Conservation (phyloP, 2,113 vertebrate species). For the Dasyornis broadbenti region DNA sequence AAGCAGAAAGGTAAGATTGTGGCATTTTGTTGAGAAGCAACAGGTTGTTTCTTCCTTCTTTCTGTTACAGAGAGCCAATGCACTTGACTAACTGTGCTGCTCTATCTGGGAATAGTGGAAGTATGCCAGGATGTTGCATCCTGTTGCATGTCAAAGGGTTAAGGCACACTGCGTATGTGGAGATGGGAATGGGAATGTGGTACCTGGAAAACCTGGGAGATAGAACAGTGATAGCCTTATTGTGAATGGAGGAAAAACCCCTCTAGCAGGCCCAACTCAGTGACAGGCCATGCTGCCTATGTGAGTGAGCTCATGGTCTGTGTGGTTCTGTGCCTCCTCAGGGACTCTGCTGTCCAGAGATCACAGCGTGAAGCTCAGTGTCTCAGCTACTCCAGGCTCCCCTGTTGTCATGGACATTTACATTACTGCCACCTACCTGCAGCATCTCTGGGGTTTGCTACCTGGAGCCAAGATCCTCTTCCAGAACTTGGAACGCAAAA, state of each 20-base stretch:
- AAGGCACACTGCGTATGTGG: not conserved
- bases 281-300: not conserved
- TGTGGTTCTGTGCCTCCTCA: not conserved
- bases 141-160: not conserved
- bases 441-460: slow-evolving; percentile 75
- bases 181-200: not conserved
- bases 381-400: slow-evolving; percentile 36
- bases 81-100: not conserved
- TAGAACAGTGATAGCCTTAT: not conserved
- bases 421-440: slow-evolving; percentile 64
- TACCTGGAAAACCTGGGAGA: not conserved
- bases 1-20: slow-evolving; percentile 26
- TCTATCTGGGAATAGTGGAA: not conserved
- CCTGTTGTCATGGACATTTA: slow-evolving; percentile 68
- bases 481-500: slow-evolving; percentile 72
- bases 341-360: slow-evolving; percentile 13
- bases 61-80: not conserved
- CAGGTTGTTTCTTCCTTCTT: not conserved
- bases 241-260: not conserved
- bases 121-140: not conserved
- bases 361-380: slow-evolving; percentile 68
- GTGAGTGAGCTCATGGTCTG: not conserved
- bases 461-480: slow-evolving; percentile 78
- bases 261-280: not conserved
- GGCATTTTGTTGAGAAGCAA: not conserved